Percentiles rank a stretch among this genome's conserved stretches.
Evolutionary conservation across 2,888 invertebrate species (phyloP).

Genomic region (Exocentrus adspersus): DNA sequence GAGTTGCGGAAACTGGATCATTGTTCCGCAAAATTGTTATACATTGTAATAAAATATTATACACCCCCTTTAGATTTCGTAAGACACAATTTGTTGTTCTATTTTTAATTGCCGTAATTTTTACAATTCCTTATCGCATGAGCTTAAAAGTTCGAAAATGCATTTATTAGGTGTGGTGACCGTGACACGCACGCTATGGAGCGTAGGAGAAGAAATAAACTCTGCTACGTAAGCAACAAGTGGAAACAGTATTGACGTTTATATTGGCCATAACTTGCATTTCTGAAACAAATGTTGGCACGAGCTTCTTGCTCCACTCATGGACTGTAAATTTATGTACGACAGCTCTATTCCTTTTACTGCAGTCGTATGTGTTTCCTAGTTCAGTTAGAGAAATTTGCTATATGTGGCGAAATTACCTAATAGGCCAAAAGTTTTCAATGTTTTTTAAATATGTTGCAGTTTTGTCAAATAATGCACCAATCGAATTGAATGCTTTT

Average conservation of each 20-base stretch:
- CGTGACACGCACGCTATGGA: too few relatives aligned
- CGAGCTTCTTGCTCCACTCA: not conserved
- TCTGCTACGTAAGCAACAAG: conserved; percentile 1
- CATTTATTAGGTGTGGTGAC: too few relatives aligned
- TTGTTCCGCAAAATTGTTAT: too few relatives aligned
- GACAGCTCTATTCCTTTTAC: not conserved
- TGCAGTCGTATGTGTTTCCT: not conserved
- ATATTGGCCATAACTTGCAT: conserved; percentile 10
- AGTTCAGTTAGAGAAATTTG: not conserved
- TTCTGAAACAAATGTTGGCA: conserved; percentile 3
- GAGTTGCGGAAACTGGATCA: too few relatives aligned
- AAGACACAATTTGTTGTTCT: too few relatives aligned
- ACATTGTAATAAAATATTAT: too few relatives aligned
- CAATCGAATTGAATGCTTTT: too few relatives aligned
- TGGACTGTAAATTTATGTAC: not conserved
- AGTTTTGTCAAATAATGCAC: not conserved
- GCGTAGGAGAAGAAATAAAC: not conserved
- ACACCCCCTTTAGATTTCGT: too few relatives aligned
- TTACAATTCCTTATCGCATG: too few relatives aligned
- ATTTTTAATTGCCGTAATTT: too few relatives aligned
- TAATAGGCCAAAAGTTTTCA: too few relatives aligned
- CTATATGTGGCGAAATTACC: not conserved
- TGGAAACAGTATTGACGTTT: conserved; percentile 5
- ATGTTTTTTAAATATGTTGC: not conserved
- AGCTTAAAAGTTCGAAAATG: too few relatives aligned